Percentiles rank a stretch among this genome's conserved stretches.
phyloP scores from a whole-genome alignment of 2,113 vertebrate species.

The Syngnathus scovelli region DNA sequence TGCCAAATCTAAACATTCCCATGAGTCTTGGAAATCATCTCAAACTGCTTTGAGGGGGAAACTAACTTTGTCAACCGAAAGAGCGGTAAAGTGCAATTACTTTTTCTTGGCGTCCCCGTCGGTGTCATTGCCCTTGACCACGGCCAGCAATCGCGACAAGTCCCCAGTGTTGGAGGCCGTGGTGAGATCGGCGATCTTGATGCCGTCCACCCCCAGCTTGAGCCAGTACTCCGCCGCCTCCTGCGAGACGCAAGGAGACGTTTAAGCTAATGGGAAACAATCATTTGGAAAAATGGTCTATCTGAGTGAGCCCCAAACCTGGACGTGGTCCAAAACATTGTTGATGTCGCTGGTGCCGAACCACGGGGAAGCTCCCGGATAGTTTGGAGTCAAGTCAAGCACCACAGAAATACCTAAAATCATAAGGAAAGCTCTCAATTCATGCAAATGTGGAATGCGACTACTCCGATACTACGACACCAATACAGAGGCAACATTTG shows the following conservation, averaged over 20 bases:
- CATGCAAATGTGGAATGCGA: no score
- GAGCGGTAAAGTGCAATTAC: conserved; percentile 22
- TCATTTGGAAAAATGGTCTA: not conserved
- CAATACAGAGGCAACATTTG: no score
- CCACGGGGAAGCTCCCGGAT: conserved; percentile 58
- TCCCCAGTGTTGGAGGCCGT: rapidly evolving
- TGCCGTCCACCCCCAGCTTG: conserved; percentile 65
- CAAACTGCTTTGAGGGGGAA: no score
- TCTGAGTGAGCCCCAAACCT: conserved; percentile 36
- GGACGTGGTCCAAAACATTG: conserved; percentile 34
- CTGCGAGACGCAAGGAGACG: conserved; percentile 39
- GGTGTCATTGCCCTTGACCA: conserved; percentile 51
- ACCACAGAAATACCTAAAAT: conserved; percentile 76
- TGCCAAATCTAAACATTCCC: not conserved
- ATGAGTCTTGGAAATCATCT: not conserved
- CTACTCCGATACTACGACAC: no score
- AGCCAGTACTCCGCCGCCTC: conserved; percentile 56
- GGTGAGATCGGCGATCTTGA: conserved; percentile 62
- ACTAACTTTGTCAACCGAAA: no score
- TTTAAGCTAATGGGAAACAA: not conserved
- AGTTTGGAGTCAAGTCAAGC: conserved; percentile 83
- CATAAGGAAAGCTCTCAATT: not conserved
- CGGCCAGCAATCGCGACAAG: conserved; percentile 57
- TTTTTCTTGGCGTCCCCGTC: conserved; percentile 32
- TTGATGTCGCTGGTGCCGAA: conserved; percentile 21